Conservation (phyloP, 2,797 vertebrate species). For the Malacoctenus gilli region DNA sequence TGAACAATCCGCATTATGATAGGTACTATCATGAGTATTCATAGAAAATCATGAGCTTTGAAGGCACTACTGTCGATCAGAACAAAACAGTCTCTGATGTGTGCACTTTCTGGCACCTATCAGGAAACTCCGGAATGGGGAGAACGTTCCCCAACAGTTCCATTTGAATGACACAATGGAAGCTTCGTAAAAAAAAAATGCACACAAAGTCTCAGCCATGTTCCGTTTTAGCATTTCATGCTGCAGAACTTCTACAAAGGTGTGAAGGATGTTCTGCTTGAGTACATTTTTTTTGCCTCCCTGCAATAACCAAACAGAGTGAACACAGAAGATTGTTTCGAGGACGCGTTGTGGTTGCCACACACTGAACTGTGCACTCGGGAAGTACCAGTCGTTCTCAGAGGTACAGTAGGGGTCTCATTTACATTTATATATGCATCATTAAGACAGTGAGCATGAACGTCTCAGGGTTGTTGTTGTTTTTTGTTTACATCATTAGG, state of each 20-base stretch:
- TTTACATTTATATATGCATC: conserved; percentile 1
- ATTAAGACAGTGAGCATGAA: neutral
- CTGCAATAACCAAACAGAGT: too few species aligned
- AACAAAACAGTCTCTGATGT: conserved; percentile 30
- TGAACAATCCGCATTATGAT: conserved; percentile 14
- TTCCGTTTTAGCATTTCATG: neutral
- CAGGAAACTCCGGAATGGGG: too few species aligned
- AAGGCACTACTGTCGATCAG: conserved; percentile 58
- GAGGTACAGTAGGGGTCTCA: neutral
- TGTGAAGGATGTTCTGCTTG: too few species aligned
- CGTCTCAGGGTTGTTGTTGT: neutral
- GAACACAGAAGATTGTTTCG: too few species aligned
- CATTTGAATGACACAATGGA: conserved; percentile 17
- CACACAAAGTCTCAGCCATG: conserved; percentile 9
- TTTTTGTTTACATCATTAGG: neutral
- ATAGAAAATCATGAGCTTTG: conserved; percentile 48
- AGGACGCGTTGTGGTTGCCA: conserved; percentile 1
- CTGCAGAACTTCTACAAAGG: neutral
- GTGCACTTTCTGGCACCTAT: neutral
- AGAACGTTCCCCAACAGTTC: neutral
- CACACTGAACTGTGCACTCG: too few species aligned
- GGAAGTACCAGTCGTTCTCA: neutral
- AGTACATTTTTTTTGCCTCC: too few species aligned
- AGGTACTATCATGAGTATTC: conserved; percentile 9
- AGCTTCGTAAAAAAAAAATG: too few species aligned